Percentiles rank a stretch among this genome's conserved stretches.
phyloP scores from a whole-genome alignment of 2,888 invertebrate genomes.

The Stictocephala bisonia region DNA sequence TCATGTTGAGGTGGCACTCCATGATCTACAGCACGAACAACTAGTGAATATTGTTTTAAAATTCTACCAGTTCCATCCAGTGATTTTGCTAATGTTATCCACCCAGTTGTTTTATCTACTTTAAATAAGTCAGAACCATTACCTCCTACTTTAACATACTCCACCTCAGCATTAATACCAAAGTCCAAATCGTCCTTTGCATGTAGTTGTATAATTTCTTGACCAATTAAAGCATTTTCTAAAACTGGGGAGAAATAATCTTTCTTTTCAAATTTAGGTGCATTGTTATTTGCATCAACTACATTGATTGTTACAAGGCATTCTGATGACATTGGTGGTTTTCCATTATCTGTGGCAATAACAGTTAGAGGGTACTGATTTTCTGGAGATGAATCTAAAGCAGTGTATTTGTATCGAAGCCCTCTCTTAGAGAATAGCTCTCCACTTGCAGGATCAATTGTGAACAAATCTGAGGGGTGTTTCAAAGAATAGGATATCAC shows the following conservation, averaged over 20 bases:
- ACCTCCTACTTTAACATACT: constrained; percentile 78
- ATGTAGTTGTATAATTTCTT: constrained; percentile 77
- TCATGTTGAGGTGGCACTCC: constrained; percentile 90
- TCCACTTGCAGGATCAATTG: constrained; percentile 93
- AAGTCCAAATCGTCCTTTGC: constrained; percentile 84
- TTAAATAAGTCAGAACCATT: constrained; percentile 82
- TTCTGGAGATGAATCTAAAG: constrained; percentile 85
- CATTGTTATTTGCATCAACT: constrained; percentile 92
- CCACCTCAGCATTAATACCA: constrained; percentile 90
- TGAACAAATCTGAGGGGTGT: constrained; percentile 90
- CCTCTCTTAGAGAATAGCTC: constrained; percentile 88
- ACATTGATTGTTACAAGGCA: constrained; percentile 87
- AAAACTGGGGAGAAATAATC: constrained; percentile 86
- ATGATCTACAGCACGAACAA: constrained; percentile 82
- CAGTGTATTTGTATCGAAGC: constrained; percentile 85
- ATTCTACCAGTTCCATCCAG: constrained; percentile 65
- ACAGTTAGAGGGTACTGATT: constrained; percentile 89
- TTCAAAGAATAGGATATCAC: constrained; percentile 89
- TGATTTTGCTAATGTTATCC: constrained; percentile 78
- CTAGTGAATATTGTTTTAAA: constrained; percentile 73
- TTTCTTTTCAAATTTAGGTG: constrained; percentile 82
- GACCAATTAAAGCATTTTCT: constrained; percentile 77
- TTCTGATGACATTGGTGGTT: constrained; percentile 93
- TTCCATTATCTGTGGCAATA: constrained; percentile 94
- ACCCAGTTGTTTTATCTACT: constrained; percentile 82